phyloP scores from a whole-genome alignment of 2,888 invertebrate species.

The Lacanobia oleracea region DNA sequence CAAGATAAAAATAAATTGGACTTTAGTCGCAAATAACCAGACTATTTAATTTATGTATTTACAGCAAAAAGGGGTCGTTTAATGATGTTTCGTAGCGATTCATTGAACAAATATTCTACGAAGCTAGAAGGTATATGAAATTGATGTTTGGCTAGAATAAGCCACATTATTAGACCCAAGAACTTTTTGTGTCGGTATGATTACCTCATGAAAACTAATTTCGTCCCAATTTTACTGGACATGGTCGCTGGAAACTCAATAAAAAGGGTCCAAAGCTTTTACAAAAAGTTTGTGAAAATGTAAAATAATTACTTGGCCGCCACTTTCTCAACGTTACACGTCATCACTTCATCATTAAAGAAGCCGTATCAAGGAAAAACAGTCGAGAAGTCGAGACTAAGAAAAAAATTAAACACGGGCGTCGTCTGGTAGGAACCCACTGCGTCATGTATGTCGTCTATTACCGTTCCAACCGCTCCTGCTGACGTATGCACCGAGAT shows the following conservation, averaged over 20 bases:
- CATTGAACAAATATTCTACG: background rate
- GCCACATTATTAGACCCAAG: background rate
- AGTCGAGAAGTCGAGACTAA: background rate
- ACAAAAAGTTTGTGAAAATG: background rate
- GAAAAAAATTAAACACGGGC: background rate
- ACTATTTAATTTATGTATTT: conserved; percentile 10
- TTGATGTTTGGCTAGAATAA: background rate
- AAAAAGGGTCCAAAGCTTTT: too few species aligned
- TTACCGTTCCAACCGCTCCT: conserved; percentile 11
- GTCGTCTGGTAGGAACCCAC: background rate
- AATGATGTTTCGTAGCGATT: conserved; percentile 2
- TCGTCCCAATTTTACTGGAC: background rate
- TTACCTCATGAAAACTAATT: background rate
- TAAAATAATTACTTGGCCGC: background rate
- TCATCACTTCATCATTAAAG: conserved; percentile 6
- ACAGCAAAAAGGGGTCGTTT: background rate
- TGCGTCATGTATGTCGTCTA: conserved; percentile 27
- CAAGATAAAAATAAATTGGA: background rate
- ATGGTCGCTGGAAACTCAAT: background rate
- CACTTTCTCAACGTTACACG: background rate
- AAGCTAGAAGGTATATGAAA: background rate
- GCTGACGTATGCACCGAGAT: conserved; percentile 34
- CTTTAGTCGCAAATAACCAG: conserved; percentile 7
- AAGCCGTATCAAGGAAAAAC: conserved; percentile 5
- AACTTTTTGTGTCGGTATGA: background rate